A percentile compares a stretch with the other conserved stretches of the same genome.
Evolutionary conservation across 2,888 invertebrate genomes (phyloP).

Genomic region (Germaria angustata): DNA sequence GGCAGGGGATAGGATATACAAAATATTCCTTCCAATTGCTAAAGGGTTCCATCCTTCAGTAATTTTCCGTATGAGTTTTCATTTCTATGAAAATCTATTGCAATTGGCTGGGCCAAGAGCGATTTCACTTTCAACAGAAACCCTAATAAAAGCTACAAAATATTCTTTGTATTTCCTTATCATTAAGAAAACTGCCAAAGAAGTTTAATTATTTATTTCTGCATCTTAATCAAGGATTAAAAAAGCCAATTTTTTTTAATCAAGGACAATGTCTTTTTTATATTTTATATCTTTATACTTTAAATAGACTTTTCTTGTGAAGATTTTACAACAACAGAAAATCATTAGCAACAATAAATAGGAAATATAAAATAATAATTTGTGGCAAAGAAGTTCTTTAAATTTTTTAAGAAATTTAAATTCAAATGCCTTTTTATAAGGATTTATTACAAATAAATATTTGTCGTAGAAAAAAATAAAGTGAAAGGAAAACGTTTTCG

Average conservation of each 20-base stretch:
- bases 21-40: background rate
- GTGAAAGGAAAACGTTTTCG: too few species aligned
- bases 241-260: slow-evolving; percentile 63
- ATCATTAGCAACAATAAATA: background rate
- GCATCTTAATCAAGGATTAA: slow-evolving; percentile 53
- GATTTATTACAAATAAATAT: background rate
- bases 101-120: too few species aligned
- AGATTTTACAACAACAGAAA: background rate
- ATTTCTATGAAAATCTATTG: background rate
- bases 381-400: background rate
- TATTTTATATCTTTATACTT: slow-evolving; percentile 17
- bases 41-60: background rate
- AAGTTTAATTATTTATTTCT: slow-evolving; percentile 60
- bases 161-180: slow-evolving; percentile 24
- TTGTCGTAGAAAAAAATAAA: background rate
- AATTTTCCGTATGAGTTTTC: background rate
- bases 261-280: slow-evolving; percentile 35
- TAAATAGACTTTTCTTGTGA: slow-evolving; percentile 3
- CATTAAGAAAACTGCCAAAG: background rate
- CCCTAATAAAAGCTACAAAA: slow-evolving; percentile 16
- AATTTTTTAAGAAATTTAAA: background rate
- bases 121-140: background rate
- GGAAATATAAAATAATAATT: background rate
- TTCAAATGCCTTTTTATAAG: background rate
- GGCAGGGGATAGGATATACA: background rate